These are phyloP conservation scores for Lordiphosa clarofinis DNA, from an alignment of 1,140 invertebrate genomes.

Conservation along the genomic window DNA sequence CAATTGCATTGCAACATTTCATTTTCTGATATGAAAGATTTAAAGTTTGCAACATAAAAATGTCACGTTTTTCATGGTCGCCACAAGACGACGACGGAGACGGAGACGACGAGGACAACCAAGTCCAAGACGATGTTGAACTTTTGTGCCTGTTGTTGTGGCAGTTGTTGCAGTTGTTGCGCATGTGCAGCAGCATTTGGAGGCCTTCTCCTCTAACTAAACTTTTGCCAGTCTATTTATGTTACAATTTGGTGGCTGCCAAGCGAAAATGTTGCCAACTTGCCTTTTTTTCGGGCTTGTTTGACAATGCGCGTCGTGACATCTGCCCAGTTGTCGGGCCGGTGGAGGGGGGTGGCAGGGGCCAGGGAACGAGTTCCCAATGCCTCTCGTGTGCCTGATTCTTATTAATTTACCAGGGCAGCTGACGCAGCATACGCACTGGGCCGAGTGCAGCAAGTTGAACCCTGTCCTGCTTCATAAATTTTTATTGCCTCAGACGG, in stretches of 20 bases:
- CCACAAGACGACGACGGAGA: constrained; percentile 61
- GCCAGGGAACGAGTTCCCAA: constrained; percentile 35
- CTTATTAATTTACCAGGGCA: constrained; percentile 40
- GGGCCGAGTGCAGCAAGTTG: constrained; percentile 13
- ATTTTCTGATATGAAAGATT: constrained; percentile 79
- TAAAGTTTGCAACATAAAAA: constrained; percentile 79
- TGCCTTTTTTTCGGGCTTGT: constrained; percentile 58
- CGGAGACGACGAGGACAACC: constrained; percentile 6
- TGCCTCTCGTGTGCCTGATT: constrained; percentile 23
- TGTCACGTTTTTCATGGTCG: constrained; percentile 80
- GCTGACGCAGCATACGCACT: constrained; percentile 35
- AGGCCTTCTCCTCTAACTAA: constrained; percentile 40
- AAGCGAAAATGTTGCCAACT: constrained; percentile 71
- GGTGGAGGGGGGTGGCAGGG: background rate
- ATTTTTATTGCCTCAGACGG: constrained; percentile 50
- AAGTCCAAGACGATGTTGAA: constrained; percentile 31
- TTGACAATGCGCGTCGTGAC: constrained; percentile 79
- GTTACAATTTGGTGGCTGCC: constrained; percentile 75
- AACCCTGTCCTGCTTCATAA: constrained; percentile 33
- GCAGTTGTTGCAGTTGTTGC: constrained; percentile 38
- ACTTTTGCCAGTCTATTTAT: constrained; percentile 72
- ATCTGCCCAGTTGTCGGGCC: constrained; percentile 50
- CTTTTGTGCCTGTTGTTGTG: constrained; percentile 40
- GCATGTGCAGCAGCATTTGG: constrained; percentile 45
- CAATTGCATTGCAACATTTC: constrained; percentile 78